Conservation (phyloP, 2,113 vertebrate genomes). For the Leptobrachium ailaonicum region DNA sequence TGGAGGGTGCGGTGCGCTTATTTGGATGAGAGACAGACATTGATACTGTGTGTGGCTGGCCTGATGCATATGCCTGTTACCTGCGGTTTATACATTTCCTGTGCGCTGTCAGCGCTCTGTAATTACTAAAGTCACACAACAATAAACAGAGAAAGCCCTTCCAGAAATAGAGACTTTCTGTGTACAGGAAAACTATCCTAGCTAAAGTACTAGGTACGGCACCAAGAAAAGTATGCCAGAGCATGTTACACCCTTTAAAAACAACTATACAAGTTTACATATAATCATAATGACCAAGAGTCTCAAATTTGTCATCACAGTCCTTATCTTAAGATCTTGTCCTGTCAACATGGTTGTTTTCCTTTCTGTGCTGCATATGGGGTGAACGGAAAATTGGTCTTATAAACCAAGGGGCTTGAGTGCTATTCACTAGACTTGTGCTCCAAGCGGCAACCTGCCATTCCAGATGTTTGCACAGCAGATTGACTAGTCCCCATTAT, state of each 20-base stretch:
- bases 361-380: too few species aligned
- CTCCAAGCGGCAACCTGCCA: too few species aligned
- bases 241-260: not conserved
- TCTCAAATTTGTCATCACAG: too few species aligned
- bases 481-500: too few species aligned
- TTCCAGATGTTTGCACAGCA: too few species aligned
- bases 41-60: slow-evolving; percentile 5
- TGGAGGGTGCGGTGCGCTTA: slow-evolving; percentile 9
- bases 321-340: too few species aligned
- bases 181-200: not conserved
- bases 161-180: slow-evolving; percentile 16
- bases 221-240: slow-evolving; percentile 8
- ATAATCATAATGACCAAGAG: too few species aligned
- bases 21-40: not conserved
- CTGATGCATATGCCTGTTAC: not conserved
- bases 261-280: not conserved
- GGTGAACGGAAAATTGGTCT: too few species aligned
- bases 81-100: slow-evolving; percentile 31
- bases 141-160: slow-evolving; percentile 24
- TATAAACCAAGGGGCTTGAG: too few species aligned
- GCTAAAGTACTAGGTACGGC: slow-evolving; percentile 2
- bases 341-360: too few species aligned
- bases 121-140: slow-evolving; percentile 21
- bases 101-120: slow-evolving; percentile 1
- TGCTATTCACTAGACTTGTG: too few species aligned